phyloP scores from a whole-genome alignment of 2,888 invertebrate species.

The Glomeris marginata region DNA sequence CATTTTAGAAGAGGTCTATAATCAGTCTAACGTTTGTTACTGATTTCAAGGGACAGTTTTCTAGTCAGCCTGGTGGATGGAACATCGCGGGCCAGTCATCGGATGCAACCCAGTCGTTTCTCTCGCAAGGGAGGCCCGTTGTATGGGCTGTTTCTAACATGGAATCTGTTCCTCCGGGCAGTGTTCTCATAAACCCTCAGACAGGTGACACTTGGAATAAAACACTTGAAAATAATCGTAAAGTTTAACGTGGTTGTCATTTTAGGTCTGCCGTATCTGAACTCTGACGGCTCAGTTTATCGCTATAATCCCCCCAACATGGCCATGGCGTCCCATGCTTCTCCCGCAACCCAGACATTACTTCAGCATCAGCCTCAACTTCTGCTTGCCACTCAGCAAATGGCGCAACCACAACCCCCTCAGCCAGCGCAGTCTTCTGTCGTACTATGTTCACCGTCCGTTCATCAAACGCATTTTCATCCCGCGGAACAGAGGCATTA shows the following conservation, averaged over 20 bases:
- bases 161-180: conserved; percentile 69
- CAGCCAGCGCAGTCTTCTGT: background rate
- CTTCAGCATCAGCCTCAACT: conserved; percentile 13
- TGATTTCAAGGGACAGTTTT: no score
- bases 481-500: conserved; percentile 10
- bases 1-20: no score
- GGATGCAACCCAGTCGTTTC: background rate
- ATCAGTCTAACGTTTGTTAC: no score
- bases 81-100: no score
- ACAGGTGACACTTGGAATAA: conserved; percentile 27
- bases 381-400: conserved; percentile 19
- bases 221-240: no score
- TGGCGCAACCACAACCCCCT: conserved; percentile 17
- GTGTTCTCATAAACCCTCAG: conserved; percentile 69
- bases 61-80: no score
- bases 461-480: background rate
- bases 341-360: background rate
- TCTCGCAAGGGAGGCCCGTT: conserved; percentile 26
- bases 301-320: conserved; percentile 47
- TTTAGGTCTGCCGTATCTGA: conserved; percentile 51
- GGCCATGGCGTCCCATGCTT: background rate
- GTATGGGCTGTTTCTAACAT: conserved; percentile 82
- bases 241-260: background rate
- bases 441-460: background rate
- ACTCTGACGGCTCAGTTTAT: conserved; percentile 59